Base-by-base conservation (phyloP, 64 coral and sea anemone genomes). In the Montipora foliosa region DNA sequence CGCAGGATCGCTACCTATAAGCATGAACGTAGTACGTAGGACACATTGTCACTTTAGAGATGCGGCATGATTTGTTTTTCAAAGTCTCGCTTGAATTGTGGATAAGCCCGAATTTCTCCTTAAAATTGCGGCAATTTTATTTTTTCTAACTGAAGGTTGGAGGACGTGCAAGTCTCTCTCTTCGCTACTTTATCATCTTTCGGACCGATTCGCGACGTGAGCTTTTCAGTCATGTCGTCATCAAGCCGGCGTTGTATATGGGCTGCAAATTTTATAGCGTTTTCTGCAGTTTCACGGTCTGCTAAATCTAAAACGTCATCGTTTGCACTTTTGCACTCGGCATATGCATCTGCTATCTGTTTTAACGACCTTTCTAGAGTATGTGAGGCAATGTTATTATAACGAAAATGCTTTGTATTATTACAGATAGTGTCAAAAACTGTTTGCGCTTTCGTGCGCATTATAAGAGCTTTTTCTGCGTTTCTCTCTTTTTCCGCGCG, bases 1-100 rank as follows among this genome's bases (percentile, higher is more conserved):
- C 78, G 64, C 44, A 10, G 90, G 79, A 24, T 91, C 90, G 12
- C 68, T 67, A 19, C 59, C 51, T 55, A 91, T 55, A 91, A 49
- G 58, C 90, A 91, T 15, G 69, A 71, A 69, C 90, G 90, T 83
- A 91, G 20, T 44, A 52, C 19, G 67, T 91, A 91, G 44, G 79
- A 10, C 51, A 49, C 90, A 8, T 73, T 50, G 75, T 25, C 70
- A 8, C 52, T 76, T 75, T 48, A 67, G 17, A 57, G 37, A 16
- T 92, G 90, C 17, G 90, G 44, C 90, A 83, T 83, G 49, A 92
- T 69, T 92, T 92, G 66, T 44, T 92, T 92, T 69, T 92, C 64
- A 69, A 92, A 92, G 79, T 92, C 79, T 58, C 90, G 71, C 68
- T 92, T 92, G 58, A 92, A 83, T 75, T 83, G 79, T 46, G 79